These are phyloP conservation scores for Alitta virens DNA, from an alignment of 2,888 invertebrate genomes.

Conservation along the genomic window DNA sequence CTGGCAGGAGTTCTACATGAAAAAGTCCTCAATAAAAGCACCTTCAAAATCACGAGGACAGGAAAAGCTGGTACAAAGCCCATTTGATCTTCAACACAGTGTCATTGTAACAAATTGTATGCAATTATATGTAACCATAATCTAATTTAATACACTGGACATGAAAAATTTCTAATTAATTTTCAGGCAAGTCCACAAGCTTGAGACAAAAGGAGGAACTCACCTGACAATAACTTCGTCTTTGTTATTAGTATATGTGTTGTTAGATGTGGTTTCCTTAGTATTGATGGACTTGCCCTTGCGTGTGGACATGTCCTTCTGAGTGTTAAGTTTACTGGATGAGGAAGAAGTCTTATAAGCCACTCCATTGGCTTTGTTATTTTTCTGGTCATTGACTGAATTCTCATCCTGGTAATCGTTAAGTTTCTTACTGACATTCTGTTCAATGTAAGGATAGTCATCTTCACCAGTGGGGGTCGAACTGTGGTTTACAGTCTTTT, in stretches of 20 bases:
- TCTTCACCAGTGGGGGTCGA: slow-evolving; percentile 29
- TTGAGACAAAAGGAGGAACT: not conserved
- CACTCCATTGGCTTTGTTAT: slow-evolving; percentile 38
- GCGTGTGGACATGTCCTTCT: slow-evolving; percentile 36
- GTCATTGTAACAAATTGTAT: too few species aligned
- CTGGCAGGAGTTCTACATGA: too few species aligned
- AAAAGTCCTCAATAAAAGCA: too few species aligned
- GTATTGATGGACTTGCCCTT: slow-evolving; percentile 24
- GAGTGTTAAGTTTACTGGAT: slow-evolving; percentile 25
- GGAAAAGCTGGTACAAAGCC: too few species aligned
- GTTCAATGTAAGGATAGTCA: slow-evolving; percentile 50
- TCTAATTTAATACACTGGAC: too few species aligned
- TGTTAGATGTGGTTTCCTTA: slow-evolving; percentile 14
- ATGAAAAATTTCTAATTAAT: too few species aligned
- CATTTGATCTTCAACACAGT: too few species aligned
- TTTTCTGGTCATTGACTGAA: slow-evolving; percentile 47
- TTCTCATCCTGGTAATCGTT: slow-evolving; percentile 37
- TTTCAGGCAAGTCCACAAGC: too few species aligned
- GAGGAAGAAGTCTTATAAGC: slow-evolving; percentile 17
- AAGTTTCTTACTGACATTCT: slow-evolving; percentile 44
- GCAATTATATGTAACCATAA: too few species aligned
- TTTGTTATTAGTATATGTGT: slow-evolving; percentile 42
- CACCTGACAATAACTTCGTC: slow-evolving; percentile 43
- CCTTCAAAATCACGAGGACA: too few species aligned
- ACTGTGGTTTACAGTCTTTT: slow-evolving; percentile 21